Conservation (phyloP, 2,797 vertebrate species). For the Nannoperca obscura region DNA sequence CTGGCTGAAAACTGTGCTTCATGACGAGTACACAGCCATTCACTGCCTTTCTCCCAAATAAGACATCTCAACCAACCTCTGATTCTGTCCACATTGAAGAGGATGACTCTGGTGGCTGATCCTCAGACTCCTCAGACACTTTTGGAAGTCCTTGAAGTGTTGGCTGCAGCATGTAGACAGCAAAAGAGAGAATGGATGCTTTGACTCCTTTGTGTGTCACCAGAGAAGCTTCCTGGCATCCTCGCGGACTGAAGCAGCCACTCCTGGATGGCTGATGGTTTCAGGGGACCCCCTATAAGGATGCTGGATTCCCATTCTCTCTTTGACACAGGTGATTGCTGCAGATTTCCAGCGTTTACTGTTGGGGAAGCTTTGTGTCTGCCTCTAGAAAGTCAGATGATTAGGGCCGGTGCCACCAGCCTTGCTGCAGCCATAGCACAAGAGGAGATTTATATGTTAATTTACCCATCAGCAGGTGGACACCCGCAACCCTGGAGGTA, state of each 20-base stretch:
- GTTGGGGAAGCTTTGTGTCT: slow-evolving; percentile 22
- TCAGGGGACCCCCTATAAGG: slow-evolving; percentile 23
- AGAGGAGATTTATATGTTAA: slow-evolving; percentile 42
- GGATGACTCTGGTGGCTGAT: slow-evolving; percentile 10
- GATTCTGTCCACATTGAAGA: background rate
- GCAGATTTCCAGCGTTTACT: slow-evolving; percentile 27
- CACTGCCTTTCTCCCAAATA: background rate
- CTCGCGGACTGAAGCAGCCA: slow-evolving; percentile 26
- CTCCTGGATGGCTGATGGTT: slow-evolving; percentile 40
- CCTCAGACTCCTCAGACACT: background rate
- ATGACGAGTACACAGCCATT: background rate
- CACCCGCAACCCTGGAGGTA: slow-evolving; percentile 12
- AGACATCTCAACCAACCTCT: background rate
- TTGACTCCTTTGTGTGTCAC: slow-evolving; percentile 40
- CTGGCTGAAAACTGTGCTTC: background rate
- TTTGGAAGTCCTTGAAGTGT: slow-evolving; percentile 30
- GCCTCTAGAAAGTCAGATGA: slow-evolving; percentile 20
- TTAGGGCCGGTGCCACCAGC: slow-evolving; percentile 15
- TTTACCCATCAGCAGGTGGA: slow-evolving; percentile 42
- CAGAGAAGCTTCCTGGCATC: slow-evolving; percentile 40
- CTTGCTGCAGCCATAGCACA: slow-evolving; percentile 7
- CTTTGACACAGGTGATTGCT: slow-evolving; percentile 29
- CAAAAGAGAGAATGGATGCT: slow-evolving; percentile 34
- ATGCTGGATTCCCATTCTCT: slow-evolving; percentile 30
- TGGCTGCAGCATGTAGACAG: slow-evolving; percentile 3